Evolutionary conservation across 2,888 invertebrate species (phyloP), one percentile per base, ranked within the genome.

Genomic region (Graphium colonna): DNA sequence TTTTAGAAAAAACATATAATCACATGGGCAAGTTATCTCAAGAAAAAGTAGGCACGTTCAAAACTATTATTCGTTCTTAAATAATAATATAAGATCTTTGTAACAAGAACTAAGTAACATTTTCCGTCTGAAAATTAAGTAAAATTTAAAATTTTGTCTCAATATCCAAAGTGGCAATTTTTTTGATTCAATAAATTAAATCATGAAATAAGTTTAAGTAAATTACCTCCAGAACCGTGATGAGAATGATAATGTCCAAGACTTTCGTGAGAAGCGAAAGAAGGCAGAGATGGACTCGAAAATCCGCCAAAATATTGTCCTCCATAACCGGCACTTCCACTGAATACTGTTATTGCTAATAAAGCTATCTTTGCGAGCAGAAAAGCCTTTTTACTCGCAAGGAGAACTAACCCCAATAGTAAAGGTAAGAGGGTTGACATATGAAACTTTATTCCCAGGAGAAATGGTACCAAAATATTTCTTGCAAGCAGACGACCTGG

Each of bases 371-470:
- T 96, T 42, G 94, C 94, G 12, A 96, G 69, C 1, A 96, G 71
- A 41, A 95, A 90, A 0, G 95, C 95, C 69, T 96, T 96, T 69
- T 95, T 96, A 15, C 94, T 93, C 1, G 95, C 85, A 39, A 96
- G 67, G 42, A 95, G 91, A 33, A 96, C 77, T 7, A 92, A 71
- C 0, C 95, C 95, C 57, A 96, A 92, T 7, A 96, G 69, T 47
- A 96, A 71, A 0, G 96, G 96, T 12, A 96, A 80, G 55, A 96
- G 73, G 0, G 95, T 94, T 1, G 93, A 92, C 40, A 95, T 80
- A 69, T 95, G 95, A 69, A 96, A 95, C 79, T 96, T 96, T 61
- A 96, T 91, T 5, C 95, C 96, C 9, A 96, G 87, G 0, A 96
- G 89, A 64, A 95, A 92, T 17, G 96, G 96, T 13, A 96, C 82